Conservation (phyloP, 2,797 vertebrate species). For the Malacoraja senta region DNA sequence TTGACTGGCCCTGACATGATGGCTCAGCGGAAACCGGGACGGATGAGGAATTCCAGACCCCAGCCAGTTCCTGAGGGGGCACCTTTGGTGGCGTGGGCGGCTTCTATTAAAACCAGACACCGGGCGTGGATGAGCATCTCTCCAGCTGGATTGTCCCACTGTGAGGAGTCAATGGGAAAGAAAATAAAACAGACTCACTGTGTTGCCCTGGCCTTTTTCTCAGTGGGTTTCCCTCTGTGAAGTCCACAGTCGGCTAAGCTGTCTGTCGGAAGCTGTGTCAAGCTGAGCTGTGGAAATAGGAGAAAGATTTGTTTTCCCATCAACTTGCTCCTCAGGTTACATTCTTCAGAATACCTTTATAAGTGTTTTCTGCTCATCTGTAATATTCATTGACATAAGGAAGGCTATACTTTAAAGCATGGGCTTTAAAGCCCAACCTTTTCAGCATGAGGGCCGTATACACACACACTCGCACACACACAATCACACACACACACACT, state of each 20-base stretch:
- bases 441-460: too few species aligned
- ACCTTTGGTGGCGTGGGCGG: neutral
- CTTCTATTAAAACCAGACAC: neutral
- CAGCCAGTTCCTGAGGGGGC: neutral
- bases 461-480: too few species aligned
- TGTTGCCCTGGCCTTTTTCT: neutral
- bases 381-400: neutral
- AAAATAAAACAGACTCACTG: conserved; percentile 15
- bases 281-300: conserved; percentile 20
- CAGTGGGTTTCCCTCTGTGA: neutral
- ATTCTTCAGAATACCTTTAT: neutral
- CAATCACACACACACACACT: too few species aligned
- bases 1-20: neutral
- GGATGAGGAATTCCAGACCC: neutral
- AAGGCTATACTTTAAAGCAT: neutral
- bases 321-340: too few species aligned
- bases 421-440: too few species aligned
- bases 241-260: neutral
- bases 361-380: neutral
- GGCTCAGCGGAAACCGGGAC: neutral
- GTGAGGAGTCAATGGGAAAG: neutral
- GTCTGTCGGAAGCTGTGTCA: conserved; percentile 19
- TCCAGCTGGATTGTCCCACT: neutral
- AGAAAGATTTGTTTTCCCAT: neutral
- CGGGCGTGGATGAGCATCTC: neutral